These are phyloP conservation scores for Elgaria multicarinata DNA, from an alignment of 2,113 vertebrate species.

Conservation along the genomic window DNA sequence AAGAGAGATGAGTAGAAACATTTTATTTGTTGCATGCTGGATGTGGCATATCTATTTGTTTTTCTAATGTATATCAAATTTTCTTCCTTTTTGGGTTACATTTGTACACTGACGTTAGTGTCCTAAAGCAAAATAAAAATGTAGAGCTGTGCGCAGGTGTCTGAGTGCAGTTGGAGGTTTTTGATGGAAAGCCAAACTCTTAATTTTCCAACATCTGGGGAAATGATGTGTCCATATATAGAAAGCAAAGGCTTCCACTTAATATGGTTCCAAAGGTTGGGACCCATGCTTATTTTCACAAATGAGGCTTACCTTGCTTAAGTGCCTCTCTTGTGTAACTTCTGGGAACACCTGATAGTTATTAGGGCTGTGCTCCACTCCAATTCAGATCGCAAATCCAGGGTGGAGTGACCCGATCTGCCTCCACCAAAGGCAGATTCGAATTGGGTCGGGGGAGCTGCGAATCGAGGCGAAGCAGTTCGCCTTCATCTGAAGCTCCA, in stretches of 20 bases:
- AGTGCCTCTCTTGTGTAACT: neutral
- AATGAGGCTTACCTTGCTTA: neutral
- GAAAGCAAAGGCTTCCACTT: neutral
- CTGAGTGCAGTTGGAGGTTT: neutral
- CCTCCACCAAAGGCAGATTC: too few relatives aligned
- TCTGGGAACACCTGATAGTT: neutral
- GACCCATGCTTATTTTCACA: neutral
- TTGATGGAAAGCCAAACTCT: neutral
- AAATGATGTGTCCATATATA: neutral
- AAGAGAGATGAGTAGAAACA: conserved; percentile 48
- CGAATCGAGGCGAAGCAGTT: too few relatives aligned
- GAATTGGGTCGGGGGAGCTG: too few relatives aligned
- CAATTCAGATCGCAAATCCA: too few relatives aligned
- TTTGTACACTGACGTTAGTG: neutral
- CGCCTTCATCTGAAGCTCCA: too few relatives aligned
- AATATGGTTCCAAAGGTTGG: neutral
- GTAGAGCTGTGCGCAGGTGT: neutral
- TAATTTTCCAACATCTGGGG: neutral
- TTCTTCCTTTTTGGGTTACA: neutral
- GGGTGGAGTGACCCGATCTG: too few relatives aligned
- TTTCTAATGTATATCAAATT: conserved; percentile 47
- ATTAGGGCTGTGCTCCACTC: too few relatives aligned
- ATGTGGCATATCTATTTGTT: conserved; percentile 55
- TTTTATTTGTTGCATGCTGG: conserved; percentile 35
- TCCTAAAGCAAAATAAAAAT: neutral